A percentile compares a stretch with the other conserved stretches of the same genome.
phyloP scores from a whole-genome alignment of 1,140 invertebrate genomes.

The Lepidurus arcticus region DNA sequence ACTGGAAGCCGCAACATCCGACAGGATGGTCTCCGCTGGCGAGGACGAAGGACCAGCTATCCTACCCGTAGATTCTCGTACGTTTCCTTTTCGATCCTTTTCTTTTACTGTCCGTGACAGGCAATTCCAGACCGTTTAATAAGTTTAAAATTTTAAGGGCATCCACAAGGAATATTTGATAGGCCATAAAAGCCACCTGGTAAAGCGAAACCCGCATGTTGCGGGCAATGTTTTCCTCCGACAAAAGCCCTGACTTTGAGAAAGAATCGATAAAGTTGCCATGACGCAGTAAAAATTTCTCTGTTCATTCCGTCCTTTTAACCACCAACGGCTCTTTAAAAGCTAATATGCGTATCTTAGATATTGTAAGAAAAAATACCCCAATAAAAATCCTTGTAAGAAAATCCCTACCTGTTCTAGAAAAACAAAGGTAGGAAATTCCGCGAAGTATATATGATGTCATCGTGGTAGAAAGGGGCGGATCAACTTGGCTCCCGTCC shows the following conservation, averaged over 20 bases:
- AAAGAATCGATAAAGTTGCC: constrained; percentile 5
- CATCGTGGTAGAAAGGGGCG: not conserved
- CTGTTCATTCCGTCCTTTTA: not conserved
- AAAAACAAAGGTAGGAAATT: not conserved
- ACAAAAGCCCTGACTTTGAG: not conserved
- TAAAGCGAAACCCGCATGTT: not conserved
- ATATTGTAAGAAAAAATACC: not conserved
- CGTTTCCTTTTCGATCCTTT: not conserved
- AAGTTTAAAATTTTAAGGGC: not conserved
- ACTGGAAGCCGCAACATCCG: constrained; percentile 2
- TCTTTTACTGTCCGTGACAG: not conserved
- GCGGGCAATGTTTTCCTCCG: not conserved
- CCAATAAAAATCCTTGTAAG: not conserved
- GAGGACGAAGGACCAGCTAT: not conserved
- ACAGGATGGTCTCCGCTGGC: not conserved
- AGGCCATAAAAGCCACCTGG: not conserved
- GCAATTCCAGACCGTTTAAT: not conserved
- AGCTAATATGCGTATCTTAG: not conserved
- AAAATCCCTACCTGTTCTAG: not conserved
- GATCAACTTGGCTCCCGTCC: not conserved
- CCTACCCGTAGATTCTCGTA: constrained; percentile 5
- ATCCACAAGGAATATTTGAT: not conserved
- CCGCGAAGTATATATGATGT: not conserved
- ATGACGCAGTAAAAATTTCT: not conserved
- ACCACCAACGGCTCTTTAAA: not conserved